Conservation (phyloP, 2,113 vertebrate genomes). For the Gallinago media region DNA sequence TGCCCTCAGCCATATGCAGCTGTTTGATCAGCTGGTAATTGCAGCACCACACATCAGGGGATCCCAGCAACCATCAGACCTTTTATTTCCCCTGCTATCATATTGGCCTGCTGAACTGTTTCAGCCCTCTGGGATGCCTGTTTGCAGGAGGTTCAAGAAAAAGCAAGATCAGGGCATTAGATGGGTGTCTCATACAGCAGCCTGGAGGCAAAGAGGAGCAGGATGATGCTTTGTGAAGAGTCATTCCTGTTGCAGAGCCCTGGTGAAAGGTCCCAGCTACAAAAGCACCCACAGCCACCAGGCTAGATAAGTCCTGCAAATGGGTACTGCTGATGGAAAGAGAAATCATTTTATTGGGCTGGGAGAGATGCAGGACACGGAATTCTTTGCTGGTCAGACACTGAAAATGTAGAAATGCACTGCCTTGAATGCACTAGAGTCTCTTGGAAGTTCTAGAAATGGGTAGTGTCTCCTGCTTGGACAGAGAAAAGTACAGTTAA, state of each 20-base stretch:
- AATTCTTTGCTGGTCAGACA: neutral
- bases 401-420: neutral
- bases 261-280: neutral
- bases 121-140: neutral
- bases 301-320: neutral
- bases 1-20: neutral
- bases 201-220: neutral
- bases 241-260: neutral
- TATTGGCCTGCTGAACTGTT: neutral
- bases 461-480: neutral
- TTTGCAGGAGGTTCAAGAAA: neutral
- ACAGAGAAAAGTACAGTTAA: neutral
- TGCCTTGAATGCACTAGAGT: neutral
- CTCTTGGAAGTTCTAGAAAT: neutral
- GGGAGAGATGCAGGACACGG: neutral
- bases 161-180: neutral
- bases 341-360: neutral
- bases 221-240: neutral
- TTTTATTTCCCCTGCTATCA: conserved; percentile 5
- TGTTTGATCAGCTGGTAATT: conserved; percentile 53
- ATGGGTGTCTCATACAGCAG: neutral
- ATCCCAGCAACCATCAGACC: neutral
- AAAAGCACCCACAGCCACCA: neutral
- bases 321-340: neutral
- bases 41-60: neutral